phyloP scores from a whole-genome alignment of 2,797 vertebrate species.

The Micromesistius poutassou region DNA sequence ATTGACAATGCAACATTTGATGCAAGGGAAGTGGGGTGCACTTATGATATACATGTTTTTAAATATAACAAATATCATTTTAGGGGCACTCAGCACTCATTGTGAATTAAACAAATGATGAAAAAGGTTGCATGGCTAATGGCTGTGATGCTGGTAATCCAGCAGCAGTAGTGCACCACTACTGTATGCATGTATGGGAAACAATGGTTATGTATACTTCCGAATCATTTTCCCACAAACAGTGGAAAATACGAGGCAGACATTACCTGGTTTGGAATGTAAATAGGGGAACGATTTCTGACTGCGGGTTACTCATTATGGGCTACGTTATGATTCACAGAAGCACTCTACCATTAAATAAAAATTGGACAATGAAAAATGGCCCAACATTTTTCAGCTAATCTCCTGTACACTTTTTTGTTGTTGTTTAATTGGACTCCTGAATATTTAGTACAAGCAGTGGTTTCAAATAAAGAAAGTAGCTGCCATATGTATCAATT shows the following conservation, averaged over 20 bases:
- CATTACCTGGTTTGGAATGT: conserved; percentile 61
- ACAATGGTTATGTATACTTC: conserved; percentile 37
- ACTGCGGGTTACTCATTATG: conserved; percentile 33
- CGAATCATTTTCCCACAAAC: conserved; percentile 63
- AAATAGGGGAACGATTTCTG: conserved; percentile 61
- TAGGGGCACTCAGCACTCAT: too few species aligned
- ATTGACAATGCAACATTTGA: too few species aligned
- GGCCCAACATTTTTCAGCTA: not conserved
- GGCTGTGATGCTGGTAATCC: too few species aligned
- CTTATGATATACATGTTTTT: too few species aligned
- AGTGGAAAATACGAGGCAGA: conserved; percentile 62
- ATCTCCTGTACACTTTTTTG: not conserved
- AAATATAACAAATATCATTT: too few species aligned
- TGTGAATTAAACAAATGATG: too few species aligned
- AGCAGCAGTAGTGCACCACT: too few species aligned
- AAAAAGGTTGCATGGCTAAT: too few species aligned
- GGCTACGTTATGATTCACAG: conserved; percentile 29
- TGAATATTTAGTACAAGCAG: not conserved
- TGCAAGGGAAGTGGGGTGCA: too few species aligned
- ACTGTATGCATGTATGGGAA: not conserved
- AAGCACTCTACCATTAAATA: not conserved
- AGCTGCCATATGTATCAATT: too few species aligned
- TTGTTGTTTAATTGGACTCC: not conserved
- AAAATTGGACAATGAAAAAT: not conserved
- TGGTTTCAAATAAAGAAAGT: not conserved